phyloP scores from a whole-genome alignment of 92 coral and sea anemone species.

The Paramuricea clavata region DNA sequence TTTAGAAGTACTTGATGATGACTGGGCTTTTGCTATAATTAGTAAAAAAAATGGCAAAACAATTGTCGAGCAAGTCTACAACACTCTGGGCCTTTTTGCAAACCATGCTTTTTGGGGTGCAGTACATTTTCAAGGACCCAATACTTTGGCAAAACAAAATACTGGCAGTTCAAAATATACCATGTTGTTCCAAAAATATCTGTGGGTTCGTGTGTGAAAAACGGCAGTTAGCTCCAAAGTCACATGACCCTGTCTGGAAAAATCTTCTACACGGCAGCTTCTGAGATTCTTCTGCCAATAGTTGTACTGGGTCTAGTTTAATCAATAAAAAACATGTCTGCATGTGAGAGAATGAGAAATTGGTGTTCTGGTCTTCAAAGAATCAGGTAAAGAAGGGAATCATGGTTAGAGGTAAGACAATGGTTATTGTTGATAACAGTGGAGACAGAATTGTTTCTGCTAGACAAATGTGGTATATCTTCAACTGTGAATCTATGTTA shows the following conservation, averaged over 20 bases:
- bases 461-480: no score
- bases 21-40: conserved; percentile 34
- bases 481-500: no score
- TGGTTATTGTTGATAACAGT: no score
- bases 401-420: no score
- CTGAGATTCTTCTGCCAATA: conserved; percentile 90
- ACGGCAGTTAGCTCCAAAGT: conserved; percentile 92
- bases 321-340: no score
- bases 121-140: background rate
- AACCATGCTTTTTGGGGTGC: background rate
- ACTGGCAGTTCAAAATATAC: background rate
- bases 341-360: no score
- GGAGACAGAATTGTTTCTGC: no score
- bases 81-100: no score
- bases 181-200: conserved; percentile 79
- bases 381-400: no score
- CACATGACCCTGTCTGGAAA: conserved; percentile 87
- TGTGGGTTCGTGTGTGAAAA: conserved; percentile 95
- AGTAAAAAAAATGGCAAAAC: no score
- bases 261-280: conserved; percentile 92
- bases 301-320: conserved; percentile 87
- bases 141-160: background rate
- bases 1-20: conserved; percentile 29
- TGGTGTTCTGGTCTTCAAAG: no score
- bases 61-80: no score